These are phyloP conservation scores for Rhyacophila evoluta DNA, from an alignment of 2,888 invertebrate genomes.

Conservation along the genomic window DNA sequence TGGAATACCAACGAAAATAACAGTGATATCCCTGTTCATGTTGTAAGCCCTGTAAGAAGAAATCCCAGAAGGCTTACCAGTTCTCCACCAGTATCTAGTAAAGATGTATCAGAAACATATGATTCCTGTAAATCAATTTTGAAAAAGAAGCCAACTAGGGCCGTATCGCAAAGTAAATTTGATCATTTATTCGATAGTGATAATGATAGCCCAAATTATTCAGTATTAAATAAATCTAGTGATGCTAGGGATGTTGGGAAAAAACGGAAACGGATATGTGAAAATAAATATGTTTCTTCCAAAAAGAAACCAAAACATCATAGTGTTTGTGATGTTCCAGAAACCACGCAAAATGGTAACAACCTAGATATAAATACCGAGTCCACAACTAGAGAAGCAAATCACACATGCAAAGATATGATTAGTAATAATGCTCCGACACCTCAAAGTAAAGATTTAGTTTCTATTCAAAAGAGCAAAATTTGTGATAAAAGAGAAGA, in stretches of 20 bases:
- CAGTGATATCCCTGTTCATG: neutral
- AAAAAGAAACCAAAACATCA: neutral
- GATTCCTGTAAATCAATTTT: neutral
- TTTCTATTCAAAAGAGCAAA: neutral
- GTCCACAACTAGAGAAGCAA: neutral
- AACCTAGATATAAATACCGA: neutral
- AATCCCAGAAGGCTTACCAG: neutral
- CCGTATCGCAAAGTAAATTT: neutral
- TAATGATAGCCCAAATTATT: neutral
- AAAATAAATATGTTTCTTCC: neutral
- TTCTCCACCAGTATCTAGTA: neutral
- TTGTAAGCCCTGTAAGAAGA: neutral
- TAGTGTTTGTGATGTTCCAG: neutral
- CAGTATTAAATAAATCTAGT: neutral
- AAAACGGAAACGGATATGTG: neutral
- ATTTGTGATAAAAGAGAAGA: slow-evolving; percentile 27
- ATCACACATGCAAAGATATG: neutral
- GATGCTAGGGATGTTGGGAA: neutral
- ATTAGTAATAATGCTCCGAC: slow-evolving; percentile 37
- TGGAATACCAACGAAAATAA: neutral
- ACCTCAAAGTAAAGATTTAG: slow-evolving; percentile 52
- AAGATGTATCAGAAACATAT: neutral
- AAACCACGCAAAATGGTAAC: neutral
- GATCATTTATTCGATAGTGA: neutral
- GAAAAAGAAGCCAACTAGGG: neutral